Evolutionary conservation across 2,797 vertebrate species (phyloP).

Genomic region (Lindbergichthys nudifrons): DNA sequence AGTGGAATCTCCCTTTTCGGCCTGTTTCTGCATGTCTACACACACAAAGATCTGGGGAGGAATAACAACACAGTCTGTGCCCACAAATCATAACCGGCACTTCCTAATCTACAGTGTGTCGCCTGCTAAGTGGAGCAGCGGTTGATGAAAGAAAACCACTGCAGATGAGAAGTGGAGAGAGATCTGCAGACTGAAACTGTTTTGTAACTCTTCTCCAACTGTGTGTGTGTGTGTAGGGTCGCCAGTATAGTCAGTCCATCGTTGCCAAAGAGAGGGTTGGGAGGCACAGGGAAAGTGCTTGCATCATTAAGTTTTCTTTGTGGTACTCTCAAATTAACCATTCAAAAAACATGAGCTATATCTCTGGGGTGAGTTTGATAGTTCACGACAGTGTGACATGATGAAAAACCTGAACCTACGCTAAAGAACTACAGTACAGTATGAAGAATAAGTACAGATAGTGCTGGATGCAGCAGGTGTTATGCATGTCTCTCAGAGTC

Average conservation of each 20-base stretch:
- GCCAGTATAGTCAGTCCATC: conserved; percentile 61
- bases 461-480: conserved; percentile 75
- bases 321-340: conserved; percentile 74
- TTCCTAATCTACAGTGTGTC: conserved; percentile 72
- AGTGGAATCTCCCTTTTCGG: conserved; percentile 91
- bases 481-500: conserved; percentile 69
- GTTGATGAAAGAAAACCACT: conserved; percentile 63
- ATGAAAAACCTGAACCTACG: conserved; percentile 65
- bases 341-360: conserved; percentile 66
- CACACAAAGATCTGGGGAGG: conserved; percentile 83
- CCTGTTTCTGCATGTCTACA: conserved; percentile 88
- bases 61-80: conserved; percentile 84
- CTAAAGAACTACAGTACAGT: conserved; percentile 61
- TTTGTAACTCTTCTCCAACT: conserved; percentile 65
- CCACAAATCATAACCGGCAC: conserved; percentile 73
- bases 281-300: conserved; percentile 85
- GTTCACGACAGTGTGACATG: conserved; percentile 65
- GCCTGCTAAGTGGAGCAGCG: conserved; percentile 56
- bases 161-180: conserved; percentile 62
- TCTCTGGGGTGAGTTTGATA: conserved; percentile 65
- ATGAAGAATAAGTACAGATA: conserved; percentile 59
- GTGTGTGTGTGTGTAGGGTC: conserved; percentile 66
- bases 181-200: conserved; percentile 66
- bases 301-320: conserved; percentile 82
- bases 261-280: conserved; percentile 76